Conservation (phyloP, 2,113 vertebrate genomes). For the Onychostruthus taczanowskii region DNA sequence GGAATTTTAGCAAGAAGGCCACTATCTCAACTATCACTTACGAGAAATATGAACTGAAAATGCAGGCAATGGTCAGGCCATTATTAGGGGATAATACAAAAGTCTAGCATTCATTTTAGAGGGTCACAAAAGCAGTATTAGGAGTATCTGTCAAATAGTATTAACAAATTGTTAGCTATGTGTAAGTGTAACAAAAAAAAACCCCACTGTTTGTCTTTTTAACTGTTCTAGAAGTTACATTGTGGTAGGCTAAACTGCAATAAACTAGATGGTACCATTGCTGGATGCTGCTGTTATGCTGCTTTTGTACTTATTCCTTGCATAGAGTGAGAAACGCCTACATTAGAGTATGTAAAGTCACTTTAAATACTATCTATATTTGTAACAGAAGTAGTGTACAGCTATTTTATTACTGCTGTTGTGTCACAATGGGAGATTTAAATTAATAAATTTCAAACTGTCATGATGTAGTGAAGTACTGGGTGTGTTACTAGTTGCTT, state of each 20-base stretch:
- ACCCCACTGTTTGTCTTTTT: not conserved
- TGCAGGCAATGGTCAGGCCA: not conserved
- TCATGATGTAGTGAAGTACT: constrained; percentile 28
- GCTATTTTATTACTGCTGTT: constrained; percentile 70
- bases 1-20: not conserved
- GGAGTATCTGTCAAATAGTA: constrained; percentile 12
- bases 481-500: not conserved
- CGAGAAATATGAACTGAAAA: not conserved
- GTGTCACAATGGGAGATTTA: constrained; percentile 54
- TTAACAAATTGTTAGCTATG: constrained; percentile 46
- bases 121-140: constrained; percentile 38
- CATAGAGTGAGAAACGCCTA: constrained; percentile 64
- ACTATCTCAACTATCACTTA: not conserved
- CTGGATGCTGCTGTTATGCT: constrained; percentile 60
- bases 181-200: not conserved
- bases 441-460: constrained; percentile 66
- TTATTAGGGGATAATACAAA: not conserved
- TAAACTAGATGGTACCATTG: constrained; percentile 46
- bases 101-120: constrained; percentile 36
- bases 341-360: constrained; percentile 63
- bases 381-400: constrained; percentile 74
- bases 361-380: constrained; percentile 75
- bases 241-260: constrained; percentile 48
- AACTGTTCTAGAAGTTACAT: constrained; percentile 48
- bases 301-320: constrained; percentile 54